Evolutionary conservation across 2,888 invertebrate genomes (phyloP).

Genomic region (Lasioglossum malachurum): DNA sequence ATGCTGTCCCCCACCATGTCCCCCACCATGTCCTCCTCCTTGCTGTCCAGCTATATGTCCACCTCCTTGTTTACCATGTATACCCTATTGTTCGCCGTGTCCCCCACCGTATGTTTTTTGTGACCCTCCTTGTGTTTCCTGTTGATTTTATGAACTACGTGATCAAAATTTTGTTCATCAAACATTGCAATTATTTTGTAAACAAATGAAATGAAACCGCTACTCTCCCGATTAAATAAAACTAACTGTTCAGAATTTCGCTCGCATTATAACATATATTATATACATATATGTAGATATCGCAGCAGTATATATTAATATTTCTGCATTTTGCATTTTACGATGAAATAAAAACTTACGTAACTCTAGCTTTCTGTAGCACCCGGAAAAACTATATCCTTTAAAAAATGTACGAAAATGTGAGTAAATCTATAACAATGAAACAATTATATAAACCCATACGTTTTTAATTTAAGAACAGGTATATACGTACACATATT

Average conservation of each 20-base stretch:
- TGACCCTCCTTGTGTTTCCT: constrained; percentile 1
- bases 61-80: constrained; percentile 27
- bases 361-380: too few relatives aligned
- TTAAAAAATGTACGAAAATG: too few relatives aligned
- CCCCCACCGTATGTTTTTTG: constrained; percentile 5
- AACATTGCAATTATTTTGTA: constrained; percentile 2
- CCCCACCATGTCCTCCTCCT: constrained; percentile 68
- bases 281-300: not conserved
- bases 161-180: not conserved
- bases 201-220: not conserved
- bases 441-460: not conserved
- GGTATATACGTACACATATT: not conserved
- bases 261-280: not conserved
- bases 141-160: not conserved
- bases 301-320: too few relatives aligned
- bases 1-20: constrained; percentile 31
- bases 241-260: not conserved
- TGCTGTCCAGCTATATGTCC: constrained; percentile 39
- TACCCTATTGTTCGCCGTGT: constrained; percentile 27
- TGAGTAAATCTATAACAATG: too few relatives aligned
- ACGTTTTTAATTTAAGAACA: not conserved
- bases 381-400: too few relatives aligned
- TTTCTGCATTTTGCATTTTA: too few relatives aligned
- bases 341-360: too few relatives aligned
- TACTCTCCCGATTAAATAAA: not conserved